These are phyloP conservation scores for Nyctalus aviator DNA, from an alignment of 2,797 vertebrate genomes.

Conservation along the genomic window DNA sequence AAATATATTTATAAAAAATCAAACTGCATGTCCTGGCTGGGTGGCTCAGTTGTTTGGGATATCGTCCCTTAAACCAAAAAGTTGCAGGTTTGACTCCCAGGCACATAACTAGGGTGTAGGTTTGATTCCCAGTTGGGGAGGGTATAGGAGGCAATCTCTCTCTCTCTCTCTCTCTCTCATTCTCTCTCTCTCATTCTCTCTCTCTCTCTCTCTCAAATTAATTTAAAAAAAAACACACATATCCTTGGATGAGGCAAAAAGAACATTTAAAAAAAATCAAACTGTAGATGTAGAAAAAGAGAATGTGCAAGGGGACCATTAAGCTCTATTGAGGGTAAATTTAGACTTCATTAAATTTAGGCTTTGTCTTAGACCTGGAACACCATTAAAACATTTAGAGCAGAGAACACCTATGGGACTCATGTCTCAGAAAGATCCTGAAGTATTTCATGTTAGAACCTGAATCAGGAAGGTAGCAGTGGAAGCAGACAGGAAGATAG, in stretches of 20 bases:
- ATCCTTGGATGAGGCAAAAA: neutral
- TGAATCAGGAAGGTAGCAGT: no score
- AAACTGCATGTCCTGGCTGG: neutral
- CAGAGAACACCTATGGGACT: no score
- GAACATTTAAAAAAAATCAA: accelerated
- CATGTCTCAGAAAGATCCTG: no score
- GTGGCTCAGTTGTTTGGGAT: neutral
- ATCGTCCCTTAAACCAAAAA: neutral
- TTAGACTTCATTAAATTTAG: no score
- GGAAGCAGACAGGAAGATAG: no score
- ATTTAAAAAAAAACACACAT: neutral
- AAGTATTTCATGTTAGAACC: no score
- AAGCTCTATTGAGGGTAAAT: neutral
- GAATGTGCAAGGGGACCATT: neutral
- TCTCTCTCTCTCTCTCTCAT: neutral
- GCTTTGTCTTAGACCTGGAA: no score
- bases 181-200: no score
- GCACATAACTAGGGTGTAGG: neutral
- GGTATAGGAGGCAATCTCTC: neutral
- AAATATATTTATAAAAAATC: no score
- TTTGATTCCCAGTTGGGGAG: neutral
- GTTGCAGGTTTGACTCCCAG: neutral
- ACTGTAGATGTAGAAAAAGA: neutral
- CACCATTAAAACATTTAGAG: no score
- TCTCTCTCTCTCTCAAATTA: neutral